Evolutionary conservation across 1,140 invertebrate species (phyloP), one percentile per base, ranked within the genome.

Genomic region (Tetragonula clypearis): DNA sequence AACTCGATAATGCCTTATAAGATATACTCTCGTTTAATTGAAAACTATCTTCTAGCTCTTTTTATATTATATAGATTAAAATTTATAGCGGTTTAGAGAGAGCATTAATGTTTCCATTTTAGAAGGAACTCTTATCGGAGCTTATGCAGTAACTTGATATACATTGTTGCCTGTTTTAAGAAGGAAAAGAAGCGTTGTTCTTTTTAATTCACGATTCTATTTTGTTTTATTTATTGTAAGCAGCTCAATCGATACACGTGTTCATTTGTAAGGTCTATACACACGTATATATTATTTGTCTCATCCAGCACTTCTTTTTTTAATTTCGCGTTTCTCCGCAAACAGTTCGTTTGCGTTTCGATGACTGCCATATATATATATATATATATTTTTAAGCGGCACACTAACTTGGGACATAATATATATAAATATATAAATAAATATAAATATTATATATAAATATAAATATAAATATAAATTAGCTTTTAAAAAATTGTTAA

Each of bases 401-500:
- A 92, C 92, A 92, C 93, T 94, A 93, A 94, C 93, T 93, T 94
- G 93, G 94, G 92, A 94, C 90, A 87, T 73, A 90, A 89, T 89
- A 94, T 92, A 84, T 84, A 84, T 84, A 84, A 79, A 84, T 84
- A 84, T 84, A 84, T 84, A 84, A 84, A 84, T 84, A 84, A 84
- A 69, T 84, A 84, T 84, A 84, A 84, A 84, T 84, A 84, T 66
- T 84, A 84, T 84, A 84, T 69, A 83, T 77, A 82, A 60, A 84
- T 84, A 83, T 77, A 82, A 60, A 84, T 84, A 84, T 84, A 84
- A 92, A 92, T 92, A 93, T 90, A 92, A 91, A 91, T 80, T 94
- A 94, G 93, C 92, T 94, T 94, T 93, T 94, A 76, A 94, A 93
- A 90, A 92, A 88, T 93, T 94, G 91, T 93, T 94, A 92, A 84